These are phyloP conservation scores for Oncorhynchus tshawytscha DNA, from an alignment of 2,113 vertebrate genomes.

Conservation along the genomic window DNA sequence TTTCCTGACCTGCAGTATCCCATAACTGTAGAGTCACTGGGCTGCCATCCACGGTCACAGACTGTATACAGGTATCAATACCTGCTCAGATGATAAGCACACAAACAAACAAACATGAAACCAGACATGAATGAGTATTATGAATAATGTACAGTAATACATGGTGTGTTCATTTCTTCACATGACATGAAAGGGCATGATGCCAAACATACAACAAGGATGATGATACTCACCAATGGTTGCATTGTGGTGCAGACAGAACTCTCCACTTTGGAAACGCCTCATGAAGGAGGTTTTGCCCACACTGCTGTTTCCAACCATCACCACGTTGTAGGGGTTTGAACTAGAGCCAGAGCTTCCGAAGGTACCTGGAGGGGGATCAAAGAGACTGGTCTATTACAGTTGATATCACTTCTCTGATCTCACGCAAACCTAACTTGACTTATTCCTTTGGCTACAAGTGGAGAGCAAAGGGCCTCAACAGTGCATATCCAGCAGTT, in stretches of 20 bases:
- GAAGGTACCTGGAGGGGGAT: conserved; percentile 11
- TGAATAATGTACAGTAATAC: too few relatives aligned
- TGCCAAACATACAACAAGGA: too few relatives aligned
- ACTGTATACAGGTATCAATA: conserved; percentile 83
- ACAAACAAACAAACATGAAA: conserved; percentile 6
- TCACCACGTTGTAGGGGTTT: conserved; percentile 81
- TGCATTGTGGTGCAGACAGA: conserved; percentile 61
- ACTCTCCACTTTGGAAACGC: conserved; percentile 74
- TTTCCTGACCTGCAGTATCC: conserved; percentile 96
- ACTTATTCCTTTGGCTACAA: too few relatives aligned
- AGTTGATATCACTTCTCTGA: neutral
- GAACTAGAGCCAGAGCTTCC: conserved; percentile 32
- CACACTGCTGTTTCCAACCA: conserved; percentile 85
- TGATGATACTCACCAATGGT: conserved; percentile 82
- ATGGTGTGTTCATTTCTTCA: too few relatives aligned
- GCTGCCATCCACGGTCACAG: conserved; percentile 76
- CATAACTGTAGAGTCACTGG: conserved; percentile 82
- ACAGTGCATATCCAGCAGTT: too few relatives aligned
- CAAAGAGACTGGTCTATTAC: neutral
- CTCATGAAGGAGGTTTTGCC: conserved; percentile 91
- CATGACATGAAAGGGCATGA: neutral
- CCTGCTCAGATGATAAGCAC: conserved; percentile 67
- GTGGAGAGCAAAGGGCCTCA: too few relatives aligned
- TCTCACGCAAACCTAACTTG: neutral
- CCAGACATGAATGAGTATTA: neutral